Evolutionary conservation across 2,113 vertebrate species (phyloP), one percentile per base, ranked within the genome.

Genomic region (Tringa solitaria): DNA sequence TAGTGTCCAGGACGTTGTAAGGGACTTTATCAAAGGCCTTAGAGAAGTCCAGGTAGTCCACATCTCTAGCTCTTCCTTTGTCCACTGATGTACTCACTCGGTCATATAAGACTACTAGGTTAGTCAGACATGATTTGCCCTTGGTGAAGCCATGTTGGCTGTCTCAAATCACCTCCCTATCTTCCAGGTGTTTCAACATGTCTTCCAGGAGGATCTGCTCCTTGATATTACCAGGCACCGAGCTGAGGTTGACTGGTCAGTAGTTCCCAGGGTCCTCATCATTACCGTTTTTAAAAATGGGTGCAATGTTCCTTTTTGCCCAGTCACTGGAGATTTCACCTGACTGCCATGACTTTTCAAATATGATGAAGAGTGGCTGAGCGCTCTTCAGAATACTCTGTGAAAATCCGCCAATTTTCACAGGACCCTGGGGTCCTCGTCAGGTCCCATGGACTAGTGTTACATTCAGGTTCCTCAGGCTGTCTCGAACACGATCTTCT

Each of bases 21-120:
- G 16, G 35, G 24, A 12, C 4, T 28, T 13, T 26, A 43, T 21
- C 33, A 72, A 76, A 63, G 6, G 9, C 13, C 22, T 54, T 69
- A 32, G 10, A 48, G 54, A 65, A 54, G 7, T n/a, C 14, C 39
- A 37, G 12, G 8, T 35, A 14, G 27, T 54, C 43, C 28, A 41
- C 15, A 53, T 5, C 0, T 0, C 4, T 28, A 30, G 4, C 5
- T 79, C 20, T 69, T 64, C 26, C 6, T 7, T 68, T 59, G 6
- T 24, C n/a, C 16, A 22, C 39, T 74, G 23, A 18, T 43, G 24
- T 12, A 73, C 6, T 20, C 20, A 20, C 12, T 41, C 18, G 6
- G 2, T 67, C 13, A 19, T 5, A 32, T 27, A 41, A 57, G 21
- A 50, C 54, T 43, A 17, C 24, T 28, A 32, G 19, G 4, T 7